A percentile compares a stretch with the other conserved stretches of the same genome.
phyloP scores from a whole-genome alignment of 2,888 invertebrate species.

The Apodemia hepburni region DNA sequence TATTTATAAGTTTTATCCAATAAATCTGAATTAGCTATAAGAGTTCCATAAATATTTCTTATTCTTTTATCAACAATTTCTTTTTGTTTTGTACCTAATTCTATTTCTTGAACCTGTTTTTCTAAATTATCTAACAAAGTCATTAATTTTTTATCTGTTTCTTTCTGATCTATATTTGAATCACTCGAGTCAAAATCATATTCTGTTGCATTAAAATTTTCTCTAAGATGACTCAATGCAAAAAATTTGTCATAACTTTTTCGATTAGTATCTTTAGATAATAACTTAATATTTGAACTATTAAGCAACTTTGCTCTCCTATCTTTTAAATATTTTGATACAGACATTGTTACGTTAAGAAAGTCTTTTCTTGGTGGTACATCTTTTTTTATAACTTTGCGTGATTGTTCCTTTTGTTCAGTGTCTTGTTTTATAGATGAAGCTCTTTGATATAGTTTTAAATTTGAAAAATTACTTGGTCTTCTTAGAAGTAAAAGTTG shows the following conservation, averaged over 20 bases:
- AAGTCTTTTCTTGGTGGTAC: background rate
- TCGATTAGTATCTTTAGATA: background rate
- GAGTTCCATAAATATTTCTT: conserved; percentile 14
- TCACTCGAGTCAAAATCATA: background rate
- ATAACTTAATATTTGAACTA: background rate
- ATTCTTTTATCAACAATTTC: conserved; percentile 13
- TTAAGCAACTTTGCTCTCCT: background rate
- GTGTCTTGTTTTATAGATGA: background rate
- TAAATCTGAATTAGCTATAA: background rate
- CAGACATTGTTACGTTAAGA: background rate
- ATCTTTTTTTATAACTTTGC: background rate
- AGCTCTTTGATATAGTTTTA: background rate
- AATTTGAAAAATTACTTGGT: background rate
- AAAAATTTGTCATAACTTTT: background rate
- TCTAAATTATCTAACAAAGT: conserved; percentile 11
- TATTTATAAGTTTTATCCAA: background rate
- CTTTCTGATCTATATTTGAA: background rate
- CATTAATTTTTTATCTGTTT: background rate
- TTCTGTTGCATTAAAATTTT: background rate
- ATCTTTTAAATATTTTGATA: background rate
- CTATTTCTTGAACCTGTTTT: conserved; percentile 11
- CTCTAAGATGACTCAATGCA: background rate
- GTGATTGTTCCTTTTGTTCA: background rate
- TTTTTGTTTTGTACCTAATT: conserved; percentile 16
- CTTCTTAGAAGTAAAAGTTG: background rate